Base-by-base conservation (phyloP, 2,888 invertebrate genomes). In the Drepanosiphum platanoidis region DNA sequence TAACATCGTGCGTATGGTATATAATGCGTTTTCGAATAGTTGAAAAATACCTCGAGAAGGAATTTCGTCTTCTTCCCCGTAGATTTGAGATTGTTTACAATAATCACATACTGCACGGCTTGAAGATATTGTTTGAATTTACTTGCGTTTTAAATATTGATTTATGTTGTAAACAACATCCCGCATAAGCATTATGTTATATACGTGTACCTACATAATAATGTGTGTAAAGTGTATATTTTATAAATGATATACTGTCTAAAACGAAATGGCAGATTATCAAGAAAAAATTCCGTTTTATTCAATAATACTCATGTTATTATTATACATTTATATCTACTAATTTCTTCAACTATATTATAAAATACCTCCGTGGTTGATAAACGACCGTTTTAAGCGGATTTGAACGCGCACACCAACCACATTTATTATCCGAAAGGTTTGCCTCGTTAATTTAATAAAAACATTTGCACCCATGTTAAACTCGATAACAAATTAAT, bases 261-360 rank as follows among this genome's bases (percentile, higher is more conserved):
- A 3, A 52, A 52, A 52, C 22, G 2, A 52, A 52, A 52, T 52
- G 18, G 18, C 52, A 18, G 4, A 71, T n/a, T 36, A 71, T 39
- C 71, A 71, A 27, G 39, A 71, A 39, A 71, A n/a, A 70, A n/a
- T n/a, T 68, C 68, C 68, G 70, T 39, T 36, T 22, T 70, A 70
- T 34, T 36, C 36, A 52, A 52, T 22, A 52, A 52, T 5, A 52
- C 22, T 1, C 52, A 52, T 52, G 22, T 5, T 18, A 52, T 22
- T 52, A 22, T 22, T 18, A 52, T 18, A 22, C 22, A 52, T 52
- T n/a, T 52, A 18, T n/a, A n/a, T n/a, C n/a, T 22, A 52, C 18
- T 52, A 52, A 52, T 52, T 52, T 52, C 4, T 52, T 52, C 22
- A 52, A 52, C 52, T 22, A 52, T 52, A 3, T n/a, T n/a, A n/a